A percentile compares a stretch with the other conserved stretches of the same genome.
Evolutionary conservation across 2,797 vertebrate genomes (phyloP).

Genomic region (Spinibarbus caldwelli): DNA sequence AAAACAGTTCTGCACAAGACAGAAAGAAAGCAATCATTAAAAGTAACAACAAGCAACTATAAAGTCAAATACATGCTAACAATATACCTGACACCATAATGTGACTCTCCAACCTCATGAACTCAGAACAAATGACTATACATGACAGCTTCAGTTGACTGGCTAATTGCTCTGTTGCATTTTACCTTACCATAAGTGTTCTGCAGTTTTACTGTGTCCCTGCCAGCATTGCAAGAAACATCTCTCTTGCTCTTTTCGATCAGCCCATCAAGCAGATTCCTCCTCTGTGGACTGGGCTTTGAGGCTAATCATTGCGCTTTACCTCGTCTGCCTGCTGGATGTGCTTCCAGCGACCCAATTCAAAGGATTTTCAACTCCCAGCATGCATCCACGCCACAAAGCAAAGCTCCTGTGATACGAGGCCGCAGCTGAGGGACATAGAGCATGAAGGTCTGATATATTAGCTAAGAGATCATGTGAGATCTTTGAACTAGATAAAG

Average conservation of each 20-base stretch:
- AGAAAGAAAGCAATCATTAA: not conserved
- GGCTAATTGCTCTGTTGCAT: constrained; percentile 14
- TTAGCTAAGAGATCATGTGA: not conserved
- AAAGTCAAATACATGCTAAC: not conserved
- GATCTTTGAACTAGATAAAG: not conserved
- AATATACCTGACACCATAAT: not conserved
- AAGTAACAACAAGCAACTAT: not conserved
- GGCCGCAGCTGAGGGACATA: not conserved
- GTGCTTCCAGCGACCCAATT: constrained; percentile 78
- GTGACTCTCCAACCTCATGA: not conserved
- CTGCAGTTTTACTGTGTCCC: constrained; percentile 15
- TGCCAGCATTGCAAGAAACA: constrained; percentile 24
- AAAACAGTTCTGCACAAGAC: not conserved
- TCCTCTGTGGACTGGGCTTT: constrained; percentile 74
- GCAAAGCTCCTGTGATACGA: constrained; percentile 11
- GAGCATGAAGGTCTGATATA: constrained; percentile 26
- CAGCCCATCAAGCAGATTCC: constrained; percentile 66
- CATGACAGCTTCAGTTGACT: not conserved
- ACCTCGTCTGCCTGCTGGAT: constrained; percentile 72
- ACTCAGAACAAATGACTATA: not conserved
- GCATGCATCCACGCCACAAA: constrained; percentile 58
- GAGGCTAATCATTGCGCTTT: constrained; percentile 78
- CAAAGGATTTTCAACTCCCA: constrained; percentile 73
- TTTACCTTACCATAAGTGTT: constrained; percentile 40
- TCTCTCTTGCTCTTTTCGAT: constrained; percentile 32